Conservation (phyloP, 2,797 vertebrate genomes). For the Poecile montanus region DNA sequence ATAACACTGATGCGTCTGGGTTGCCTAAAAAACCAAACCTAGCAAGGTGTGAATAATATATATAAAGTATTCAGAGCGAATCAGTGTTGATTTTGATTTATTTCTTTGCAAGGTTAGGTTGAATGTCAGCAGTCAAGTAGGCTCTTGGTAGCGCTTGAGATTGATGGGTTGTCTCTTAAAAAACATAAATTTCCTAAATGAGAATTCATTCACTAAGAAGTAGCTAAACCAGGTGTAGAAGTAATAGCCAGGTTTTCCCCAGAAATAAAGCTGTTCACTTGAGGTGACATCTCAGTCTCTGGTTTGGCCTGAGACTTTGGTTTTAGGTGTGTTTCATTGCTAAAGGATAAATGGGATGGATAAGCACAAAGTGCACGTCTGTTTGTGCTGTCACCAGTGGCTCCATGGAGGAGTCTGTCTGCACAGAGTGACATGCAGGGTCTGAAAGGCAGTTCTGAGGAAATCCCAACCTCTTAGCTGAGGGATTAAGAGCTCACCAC, state of each 20-base stretch:
- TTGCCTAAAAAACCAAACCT: not conserved
- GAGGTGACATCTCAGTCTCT: not conserved
- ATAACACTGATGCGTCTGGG: not conserved
- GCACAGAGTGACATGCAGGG: not conserved
- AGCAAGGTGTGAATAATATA: not conserved
- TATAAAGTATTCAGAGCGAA: not conserved
- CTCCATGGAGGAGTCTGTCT: not conserved
- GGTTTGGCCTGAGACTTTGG: not conserved
- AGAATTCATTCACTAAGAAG: not conserved
- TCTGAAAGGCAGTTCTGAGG: not conserved
- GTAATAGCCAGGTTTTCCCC: not conserved
- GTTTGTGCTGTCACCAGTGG: not conserved
- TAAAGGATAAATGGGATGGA: not conserved
- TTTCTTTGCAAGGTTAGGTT: not conserved
- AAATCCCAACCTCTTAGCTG: not conserved
- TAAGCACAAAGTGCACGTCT: not conserved
- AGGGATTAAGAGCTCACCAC: not conserved
- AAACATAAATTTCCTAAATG: not conserved
- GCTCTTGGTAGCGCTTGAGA: not conserved
- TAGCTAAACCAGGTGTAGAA: not conserved
- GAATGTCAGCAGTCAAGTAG: not conserved
- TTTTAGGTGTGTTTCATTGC: not conserved
- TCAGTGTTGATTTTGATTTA: not conserved
- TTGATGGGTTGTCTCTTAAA: not conserved
- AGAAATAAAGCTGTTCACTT: not conserved